A percentile compares a stretch with the other conserved stretches of the same genome.
These are phyloP conservation scores for Ceratina calcarata DNA, from an alignment of 1,140 invertebrate genomes.

Conservation along the genomic window DNA sequence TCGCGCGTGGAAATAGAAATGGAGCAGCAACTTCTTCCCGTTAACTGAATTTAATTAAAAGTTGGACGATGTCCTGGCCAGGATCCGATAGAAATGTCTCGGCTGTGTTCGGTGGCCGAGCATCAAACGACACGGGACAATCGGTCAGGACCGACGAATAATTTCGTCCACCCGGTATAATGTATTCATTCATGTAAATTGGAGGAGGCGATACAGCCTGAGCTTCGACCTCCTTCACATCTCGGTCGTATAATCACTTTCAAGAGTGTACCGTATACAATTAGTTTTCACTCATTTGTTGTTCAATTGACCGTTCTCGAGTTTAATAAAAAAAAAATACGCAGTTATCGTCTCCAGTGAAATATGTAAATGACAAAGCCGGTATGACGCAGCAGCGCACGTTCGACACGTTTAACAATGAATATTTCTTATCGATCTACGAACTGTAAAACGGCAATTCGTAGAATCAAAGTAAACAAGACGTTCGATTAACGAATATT, in stretches of 20 bases:
- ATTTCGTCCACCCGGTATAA: neutral
- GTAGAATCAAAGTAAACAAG: neutral
- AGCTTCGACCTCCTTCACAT: neutral
- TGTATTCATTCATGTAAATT: constrained; percentile 38
- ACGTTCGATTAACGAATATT: constrained; percentile 5
- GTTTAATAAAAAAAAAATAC: no score
- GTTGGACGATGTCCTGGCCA: neutral
- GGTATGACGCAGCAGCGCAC: no score
- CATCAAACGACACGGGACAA: constrained; percentile 13
- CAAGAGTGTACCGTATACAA: neutral
- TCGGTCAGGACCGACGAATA: constrained; percentile 15
- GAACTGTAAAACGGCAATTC: neutral
- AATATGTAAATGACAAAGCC: no score
- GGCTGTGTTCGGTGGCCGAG: neutral
- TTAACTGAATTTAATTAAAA: constrained; percentile 28
- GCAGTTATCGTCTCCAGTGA: no score
- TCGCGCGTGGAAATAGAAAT: constrained; percentile 7
- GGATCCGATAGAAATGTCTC: constrained; percentile 33
- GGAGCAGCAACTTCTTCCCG: constrained; percentile 13
- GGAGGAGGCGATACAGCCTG: neutral
- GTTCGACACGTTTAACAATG: neutral
- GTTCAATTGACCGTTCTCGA: no score
- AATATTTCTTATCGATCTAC: no score
- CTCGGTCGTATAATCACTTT: constrained; percentile 3
- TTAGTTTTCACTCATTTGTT: neutral